Conservation (phyloP, 1,140 invertebrate genomes). For the Pseudomyrmex cubaensis region DNA sequence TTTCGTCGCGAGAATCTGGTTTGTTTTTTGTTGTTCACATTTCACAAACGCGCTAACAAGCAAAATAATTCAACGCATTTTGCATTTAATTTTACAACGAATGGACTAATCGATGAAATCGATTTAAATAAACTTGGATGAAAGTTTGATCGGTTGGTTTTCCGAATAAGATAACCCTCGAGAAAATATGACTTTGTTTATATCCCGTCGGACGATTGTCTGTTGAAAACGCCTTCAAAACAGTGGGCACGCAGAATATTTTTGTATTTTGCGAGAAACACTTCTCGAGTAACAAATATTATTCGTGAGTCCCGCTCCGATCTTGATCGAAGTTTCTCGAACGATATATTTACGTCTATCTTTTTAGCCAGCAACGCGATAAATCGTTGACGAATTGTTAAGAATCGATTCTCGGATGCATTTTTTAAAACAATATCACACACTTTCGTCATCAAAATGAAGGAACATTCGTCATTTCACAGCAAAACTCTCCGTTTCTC, state of each 20-base stretch:
- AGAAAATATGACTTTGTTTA: neutral
- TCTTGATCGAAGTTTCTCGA: neutral
- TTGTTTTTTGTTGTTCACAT: too few species aligned
- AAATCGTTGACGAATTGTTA: neutral
- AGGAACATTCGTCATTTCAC: neutral
- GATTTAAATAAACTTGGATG: too few species aligned
- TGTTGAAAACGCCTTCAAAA: neutral
- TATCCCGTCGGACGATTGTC: neutral
- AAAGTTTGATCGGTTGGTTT: too few species aligned
- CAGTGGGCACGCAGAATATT: neutral
- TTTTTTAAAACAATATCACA: constrained; percentile 1
- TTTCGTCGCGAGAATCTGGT: neutral
- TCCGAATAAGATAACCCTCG: neutral
- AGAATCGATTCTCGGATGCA: neutral
- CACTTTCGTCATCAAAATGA: neutral
- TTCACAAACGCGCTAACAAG: neutral
- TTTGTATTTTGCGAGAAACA: neutral
- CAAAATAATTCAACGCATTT: neutral
- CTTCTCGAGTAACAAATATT: neutral
- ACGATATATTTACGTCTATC: neutral
- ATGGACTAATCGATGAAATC: neutral
- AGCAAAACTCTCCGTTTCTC: neutral
- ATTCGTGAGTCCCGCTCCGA: neutral
- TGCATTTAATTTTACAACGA: neutral
- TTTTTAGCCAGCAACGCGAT: neutral